These are phyloP conservation scores for Orientallactaga sibirica DNA, from an alignment of 2,797 vertebrate genomes.

Conservation along the genomic window DNA sequence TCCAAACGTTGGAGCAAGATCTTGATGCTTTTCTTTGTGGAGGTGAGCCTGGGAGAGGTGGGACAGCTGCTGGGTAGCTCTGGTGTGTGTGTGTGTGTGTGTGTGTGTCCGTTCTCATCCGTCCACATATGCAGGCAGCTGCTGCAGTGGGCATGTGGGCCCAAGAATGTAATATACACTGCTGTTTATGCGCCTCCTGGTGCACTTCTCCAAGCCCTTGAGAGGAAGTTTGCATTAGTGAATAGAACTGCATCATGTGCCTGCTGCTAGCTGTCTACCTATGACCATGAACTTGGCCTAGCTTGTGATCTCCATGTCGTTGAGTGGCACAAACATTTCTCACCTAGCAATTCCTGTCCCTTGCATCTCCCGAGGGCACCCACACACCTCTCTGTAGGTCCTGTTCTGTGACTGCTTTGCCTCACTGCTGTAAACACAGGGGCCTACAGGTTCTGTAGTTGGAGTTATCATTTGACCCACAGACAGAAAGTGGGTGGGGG, in stretches of 20 bases:
- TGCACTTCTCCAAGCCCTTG: background rate
- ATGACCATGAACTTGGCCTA: background rate
- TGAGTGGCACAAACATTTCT: background rate
- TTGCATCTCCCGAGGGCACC: background rate
- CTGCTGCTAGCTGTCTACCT: accelerated
- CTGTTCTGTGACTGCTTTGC: background rate
- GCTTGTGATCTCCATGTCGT: too few relatives aligned
- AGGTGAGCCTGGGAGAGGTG: slow-evolving; percentile 88
- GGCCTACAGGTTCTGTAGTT: slow-evolving; percentile 6
- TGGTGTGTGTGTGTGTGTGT: background rate
- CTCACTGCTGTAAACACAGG: background rate
- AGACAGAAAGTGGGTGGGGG: too few relatives aligned
- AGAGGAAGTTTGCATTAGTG: background rate
- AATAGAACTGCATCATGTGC: background rate
- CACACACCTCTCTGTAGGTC: background rate
- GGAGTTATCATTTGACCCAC: background rate
- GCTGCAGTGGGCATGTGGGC: background rate
- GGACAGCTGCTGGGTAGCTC: background rate
- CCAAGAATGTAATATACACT: background rate
- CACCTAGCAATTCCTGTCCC: background rate
- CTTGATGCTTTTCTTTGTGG: slow-evolving; percentile 96
- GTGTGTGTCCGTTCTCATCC: accelerated
- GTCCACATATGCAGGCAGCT: background rate
- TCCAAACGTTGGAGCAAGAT: slow-evolving; percentile 92
- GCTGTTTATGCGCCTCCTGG: background rate